Conservation (phyloP, 2,888 invertebrate species). For the Drosophila lacicola region DNA sequence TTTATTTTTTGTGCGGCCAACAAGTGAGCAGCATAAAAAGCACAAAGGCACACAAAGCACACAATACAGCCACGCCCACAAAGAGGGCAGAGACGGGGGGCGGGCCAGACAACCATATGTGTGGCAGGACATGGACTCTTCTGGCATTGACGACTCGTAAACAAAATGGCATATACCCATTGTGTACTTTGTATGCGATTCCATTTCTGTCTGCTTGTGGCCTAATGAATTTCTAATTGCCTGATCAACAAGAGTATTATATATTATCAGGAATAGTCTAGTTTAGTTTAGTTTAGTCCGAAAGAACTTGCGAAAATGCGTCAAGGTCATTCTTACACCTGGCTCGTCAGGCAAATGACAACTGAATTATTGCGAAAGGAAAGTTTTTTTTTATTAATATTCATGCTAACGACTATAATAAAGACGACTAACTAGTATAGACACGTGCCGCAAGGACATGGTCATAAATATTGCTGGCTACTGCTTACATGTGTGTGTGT, state of each 20-base stretch:
- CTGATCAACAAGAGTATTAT: constrained; percentile 3
- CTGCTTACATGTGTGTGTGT: constrained; percentile 6
- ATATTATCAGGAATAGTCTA: not conserved
- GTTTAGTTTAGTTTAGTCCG: not conserved
- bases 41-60: constrained; percentile 56
- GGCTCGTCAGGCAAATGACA: constrained; percentile 15
- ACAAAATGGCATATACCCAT: constrained; percentile 51
- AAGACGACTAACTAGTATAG: constrained; percentile 9
- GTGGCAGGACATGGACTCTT: constrained; percentile 21
- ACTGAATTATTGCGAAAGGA: constrained; percentile 35
- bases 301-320: no score
- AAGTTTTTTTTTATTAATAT: constrained; percentile 31
- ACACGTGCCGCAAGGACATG: constrained; percentile 33
- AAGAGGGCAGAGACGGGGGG: not conserved
- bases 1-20: constrained; percentile 32
- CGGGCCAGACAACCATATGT: constrained; percentile 7
- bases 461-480: constrained; percentile 63
- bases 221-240: constrained; percentile 14
- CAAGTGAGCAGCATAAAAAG: constrained; percentile 56
- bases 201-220: constrained; percentile 5
- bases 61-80: constrained; percentile 12
- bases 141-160: constrained; percentile 34
- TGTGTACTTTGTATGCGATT: constrained; percentile 52
- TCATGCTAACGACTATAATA: constrained; percentile 43
- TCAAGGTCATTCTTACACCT: not conserved